Evolutionary conservation across 2,888 invertebrate species (phyloP), one percentile per base, ranked within the genome.

Genomic region (Aspidapion aeneum): DNA sequence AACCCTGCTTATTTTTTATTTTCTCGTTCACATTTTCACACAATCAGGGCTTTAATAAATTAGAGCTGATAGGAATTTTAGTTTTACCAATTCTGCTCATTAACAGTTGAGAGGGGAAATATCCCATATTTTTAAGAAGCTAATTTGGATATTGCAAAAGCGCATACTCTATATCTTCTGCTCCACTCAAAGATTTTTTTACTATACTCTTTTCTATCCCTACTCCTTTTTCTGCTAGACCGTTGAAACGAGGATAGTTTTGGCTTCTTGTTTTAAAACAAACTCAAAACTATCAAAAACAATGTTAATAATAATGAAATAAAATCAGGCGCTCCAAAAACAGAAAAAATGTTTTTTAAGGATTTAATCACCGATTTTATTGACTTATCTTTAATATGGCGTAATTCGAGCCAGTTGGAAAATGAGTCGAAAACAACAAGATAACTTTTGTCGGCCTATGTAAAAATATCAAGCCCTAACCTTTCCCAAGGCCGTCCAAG

Each of bases 401-500:
- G 35, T 1, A 66, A 9, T 55, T 66, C 62, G 18, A 68, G 49
- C 66, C 66, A 68, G 49, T 65, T 66, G 9, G 63, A 66, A 50
- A 55, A 66, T 21, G 61, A 54, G 21, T 66, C 63, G 50, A 64
- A 56, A 21, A 60, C 51, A n/a, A 68, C 63, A 18, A 65, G 50
- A 57, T 63, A 66, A 50, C 57, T 66, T 49, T 58, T 55, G 18
- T 55, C 49, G 18, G 35, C 59, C 49, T 60, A 62, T 12, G 58
- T 52, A 58, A 65, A 66, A 55, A 65, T 63, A 57, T 68, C 68
- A 9, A 62, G n/a, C 12, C 66, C 66, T 20, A 66, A 17, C 16
- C 66, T 49, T 64, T 66, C 58, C 62, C 66, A 68, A 7, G 61
- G 62, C 19, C 65, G 22, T 17, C 63, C 19, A 5, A 63, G 64